Evolutionary conservation across 2,797 vertebrate species (phyloP), one percentile per base, ranked within the genome.

Genomic region (Chaunax sp.): DNA sequence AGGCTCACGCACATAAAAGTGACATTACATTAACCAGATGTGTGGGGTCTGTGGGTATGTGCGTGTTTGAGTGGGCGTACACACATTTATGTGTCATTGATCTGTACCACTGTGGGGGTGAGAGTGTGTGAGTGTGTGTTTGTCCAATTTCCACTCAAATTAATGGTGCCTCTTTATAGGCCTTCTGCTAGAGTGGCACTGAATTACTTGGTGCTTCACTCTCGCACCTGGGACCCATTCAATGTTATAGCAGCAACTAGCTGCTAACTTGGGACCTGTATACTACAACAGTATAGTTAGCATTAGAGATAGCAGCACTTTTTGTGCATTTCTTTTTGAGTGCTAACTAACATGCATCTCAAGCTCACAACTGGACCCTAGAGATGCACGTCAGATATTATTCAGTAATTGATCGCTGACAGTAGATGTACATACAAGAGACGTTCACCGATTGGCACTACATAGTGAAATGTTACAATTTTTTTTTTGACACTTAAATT

Each of bases 141-240:
- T 89, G 84, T 86, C 80, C 91, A 92, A 92, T 91, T 90, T 86
- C 82, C 86, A 90, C 85, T 80, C 84, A 91, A 92, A 92, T 91
- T 89, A 92, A 92, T 90, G 90, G 88, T 49, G 84, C 81, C 89
- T 90, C 88, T 93, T 93, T 92, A 92, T 90, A 87, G 91, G 90
- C 91, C 93, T 92, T 92, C 90, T 92, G 90, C 87, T 90, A 72
- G 89, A 91, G 89, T 87, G 80, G 79, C 85, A 90, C 90, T 92
- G 90, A 93, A 93, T 93, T 91, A 93, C 90, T 90, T 72, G 90
- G 91, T 91, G 84, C 89, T 90, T 90, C 87, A 87, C 65, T 71
- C 69, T 81, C 47, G 81, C 92, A 91, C 89, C 88, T 88, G 92
- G 90, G 92, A 93, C 85, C 81, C 87, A 92, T 91, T 85, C 77